Base-by-base conservation (phyloP, 2,797 vertebrate genomes). In the Phylloscopus collybita region DNA sequence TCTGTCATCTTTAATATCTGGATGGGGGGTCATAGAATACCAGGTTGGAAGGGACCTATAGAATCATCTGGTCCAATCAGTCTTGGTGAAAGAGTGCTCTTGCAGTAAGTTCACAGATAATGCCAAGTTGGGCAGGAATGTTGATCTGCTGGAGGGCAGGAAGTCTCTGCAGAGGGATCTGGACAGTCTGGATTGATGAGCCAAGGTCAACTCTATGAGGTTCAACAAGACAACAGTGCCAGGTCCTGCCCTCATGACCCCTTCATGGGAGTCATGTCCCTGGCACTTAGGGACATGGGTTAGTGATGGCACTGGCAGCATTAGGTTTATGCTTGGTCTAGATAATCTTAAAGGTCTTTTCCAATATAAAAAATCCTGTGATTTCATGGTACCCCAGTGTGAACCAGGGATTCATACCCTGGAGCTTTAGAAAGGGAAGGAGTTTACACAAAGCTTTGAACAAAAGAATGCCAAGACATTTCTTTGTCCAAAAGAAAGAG, bases 251-350 rank as follows among this genome's bases (percentile, higher is more conserved):
- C 26, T 36, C 5, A 4, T 53, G 21, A 60, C 15, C 6, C 21
- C 13, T 34, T 22, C 47, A 40, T 27, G 9, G 16, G 22, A 42
- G 9, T 32, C 4, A 6, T 9, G 19, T 9, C 60, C 34, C 34
- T 7, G 16, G 30, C 9, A 34, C 38, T 49, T 29, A 32, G 40
- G 49, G 32, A 59, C 54, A 29, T 9, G 32, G 12, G 18, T 51
- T 32, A 32, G 10, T 18, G 16, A 34, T 38, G 25, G 20, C 47
- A 54, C 7, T 72, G 38, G 30, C 49, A 72, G 10, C 0, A 0
- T 32, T 34, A 38, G 16, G 4, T 5, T 81, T 49, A 49, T 0
- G 0, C 13, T 9, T 59, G 34, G 34, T 40, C 44, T 50, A 16
- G 17, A 62, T n/a, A 61, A 73, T 26, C 17, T 44, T 38, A 25